Evolutionary conservation across 2,888 invertebrate genomes (phyloP).

Genomic region (Enchytraeus crypticus): DNA sequence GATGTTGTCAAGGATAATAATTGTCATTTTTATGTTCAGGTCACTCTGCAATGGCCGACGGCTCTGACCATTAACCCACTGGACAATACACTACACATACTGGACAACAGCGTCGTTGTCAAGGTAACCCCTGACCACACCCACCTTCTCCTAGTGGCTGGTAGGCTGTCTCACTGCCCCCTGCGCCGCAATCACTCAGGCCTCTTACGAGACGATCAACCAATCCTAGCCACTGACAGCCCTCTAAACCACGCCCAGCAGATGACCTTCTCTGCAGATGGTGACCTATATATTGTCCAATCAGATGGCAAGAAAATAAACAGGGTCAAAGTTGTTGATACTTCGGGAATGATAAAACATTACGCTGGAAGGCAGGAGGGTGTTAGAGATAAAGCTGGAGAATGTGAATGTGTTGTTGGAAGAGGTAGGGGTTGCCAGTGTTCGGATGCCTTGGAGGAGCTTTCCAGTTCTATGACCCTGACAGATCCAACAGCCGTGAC

Average conservation of each 20-base stretch:
- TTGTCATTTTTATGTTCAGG: slow-evolving; percentile 50
- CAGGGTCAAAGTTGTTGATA: slow-evolving; percentile 49
- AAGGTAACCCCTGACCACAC: slow-evolving; percentile 78
- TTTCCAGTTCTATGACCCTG: slow-evolving; percentile 86
- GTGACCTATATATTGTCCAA: slow-evolving; percentile 85
- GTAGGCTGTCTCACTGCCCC: slow-evolving; percentile 82
- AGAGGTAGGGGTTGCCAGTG: slow-evolving; percentile 63
- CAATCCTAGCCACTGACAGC: slow-evolving; percentile 67
- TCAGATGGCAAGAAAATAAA: slow-evolving; percentile 84
- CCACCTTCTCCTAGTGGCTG: slow-evolving; percentile 82
- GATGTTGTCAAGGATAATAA: no score
- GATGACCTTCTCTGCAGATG: slow-evolving; percentile 81
- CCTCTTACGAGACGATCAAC: slow-evolving; percentile 29
- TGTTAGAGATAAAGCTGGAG: slow-evolving; percentile 18
- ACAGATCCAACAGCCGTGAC: slow-evolving; percentile 76
- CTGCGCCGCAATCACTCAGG: neutral
- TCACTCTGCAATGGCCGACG: slow-evolving; percentile 94
- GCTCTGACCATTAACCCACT: slow-evolving; percentile 84
- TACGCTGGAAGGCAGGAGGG: slow-evolving; percentile 77
- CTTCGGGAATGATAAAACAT: slow-evolving; percentile 79
- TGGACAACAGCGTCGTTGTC: slow-evolving; percentile 77
- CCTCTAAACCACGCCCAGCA: slow-evolving; percentile 79
- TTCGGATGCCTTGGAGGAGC: slow-evolving; percentile 57
- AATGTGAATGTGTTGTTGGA: slow-evolving; percentile 49
- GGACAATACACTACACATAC: slow-evolving; percentile 86